Conservation (phyloP, 2,113 vertebrate species). For the Python bivittatus region DNA sequence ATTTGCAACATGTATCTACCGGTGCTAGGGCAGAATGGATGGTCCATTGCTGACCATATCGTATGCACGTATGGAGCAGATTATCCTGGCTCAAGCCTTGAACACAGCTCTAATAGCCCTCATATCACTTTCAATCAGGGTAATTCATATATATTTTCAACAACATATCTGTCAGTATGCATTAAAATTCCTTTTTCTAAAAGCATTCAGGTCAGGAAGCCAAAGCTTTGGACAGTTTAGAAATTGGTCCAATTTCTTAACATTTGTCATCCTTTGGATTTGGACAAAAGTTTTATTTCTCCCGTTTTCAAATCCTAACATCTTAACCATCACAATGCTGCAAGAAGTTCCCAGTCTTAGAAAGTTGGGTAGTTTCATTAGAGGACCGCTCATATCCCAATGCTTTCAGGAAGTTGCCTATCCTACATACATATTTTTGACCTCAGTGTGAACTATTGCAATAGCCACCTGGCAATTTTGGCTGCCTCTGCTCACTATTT, state of each 20-base stretch:
- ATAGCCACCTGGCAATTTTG: conserved; percentile 60
- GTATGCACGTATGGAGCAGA: background rate
- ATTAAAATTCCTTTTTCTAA: background rate
- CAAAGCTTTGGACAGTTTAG: background rate
- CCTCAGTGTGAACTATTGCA: conserved; percentile 55
- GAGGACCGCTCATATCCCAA: background rate
- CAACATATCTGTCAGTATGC: background rate
- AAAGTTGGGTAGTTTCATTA: background rate
- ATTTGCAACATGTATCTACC: background rate
- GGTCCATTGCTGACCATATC: background rate
- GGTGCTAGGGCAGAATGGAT: background rate
- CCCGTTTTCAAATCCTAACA: background rate
- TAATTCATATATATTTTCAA: background rate
- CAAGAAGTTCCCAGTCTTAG: background rate
- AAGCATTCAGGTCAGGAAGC: background rate
- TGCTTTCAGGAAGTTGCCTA: background rate
- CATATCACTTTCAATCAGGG: background rate
- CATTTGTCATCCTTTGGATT: background rate
- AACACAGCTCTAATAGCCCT: background rate
- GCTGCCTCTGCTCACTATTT: conserved; percentile 62
- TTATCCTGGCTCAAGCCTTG: background rate
- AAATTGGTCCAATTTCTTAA: background rate
- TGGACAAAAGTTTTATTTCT: background rate
- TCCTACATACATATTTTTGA: conserved; percentile 37
- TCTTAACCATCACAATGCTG: background rate